A percentile compares a stretch with the other conserved stretches of the same genome.
Evolutionary conservation across 2,888 invertebrate genomes (phyloP).

Genomic region (Hypsopygia costalis): DNA sequence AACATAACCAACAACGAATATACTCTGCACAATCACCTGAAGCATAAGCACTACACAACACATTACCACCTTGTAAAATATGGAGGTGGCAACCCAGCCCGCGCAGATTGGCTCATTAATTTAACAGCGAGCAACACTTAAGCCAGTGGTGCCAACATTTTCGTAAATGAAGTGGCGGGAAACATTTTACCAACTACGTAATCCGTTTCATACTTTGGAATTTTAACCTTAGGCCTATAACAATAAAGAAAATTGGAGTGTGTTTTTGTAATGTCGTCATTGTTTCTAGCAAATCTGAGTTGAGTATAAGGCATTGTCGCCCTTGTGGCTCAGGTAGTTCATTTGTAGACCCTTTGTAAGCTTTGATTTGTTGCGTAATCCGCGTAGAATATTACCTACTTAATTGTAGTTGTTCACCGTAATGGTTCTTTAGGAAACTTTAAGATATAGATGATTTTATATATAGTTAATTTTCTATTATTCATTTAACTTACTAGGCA

Average conservation of each 20-base stretch:
- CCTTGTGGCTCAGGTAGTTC: conserved; percentile 45
- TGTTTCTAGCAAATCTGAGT: conserved; percentile 11
- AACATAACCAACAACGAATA: background rate
- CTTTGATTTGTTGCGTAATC: conserved; percentile 66
- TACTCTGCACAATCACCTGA: conserved; percentile 6
- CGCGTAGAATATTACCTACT: conserved; percentile 41
- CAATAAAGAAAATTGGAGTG: conserved; percentile 15
- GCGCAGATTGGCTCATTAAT: conserved; percentile 78
- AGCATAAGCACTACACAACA: conserved; percentile 34
- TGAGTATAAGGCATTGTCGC: conserved; percentile 56
- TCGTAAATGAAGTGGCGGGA: conserved; percentile 74
- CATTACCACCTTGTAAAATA: conserved; percentile 78
- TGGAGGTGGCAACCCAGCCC: conserved; percentile 62
- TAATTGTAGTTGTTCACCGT: conserved; percentile 39
- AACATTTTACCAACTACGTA: conserved; percentile 15
- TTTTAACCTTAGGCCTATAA: conserved; percentile 1
- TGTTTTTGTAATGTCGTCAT: background rate
- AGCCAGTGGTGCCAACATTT: conserved; percentile 73
- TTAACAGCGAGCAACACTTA: conserved; percentile 79
- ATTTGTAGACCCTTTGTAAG: conserved; percentile 28
- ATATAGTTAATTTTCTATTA: too few relatives aligned
- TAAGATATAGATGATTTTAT: too few relatives aligned
- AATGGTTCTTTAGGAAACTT: conserved; percentile 14
- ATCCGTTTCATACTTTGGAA: background rate
- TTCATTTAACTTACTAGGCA: too few relatives aligned